These are phyloP conservation scores for Arizona elegans DNA, from an alignment of 2,113 vertebrate genomes.

Conservation along the genomic window DNA sequence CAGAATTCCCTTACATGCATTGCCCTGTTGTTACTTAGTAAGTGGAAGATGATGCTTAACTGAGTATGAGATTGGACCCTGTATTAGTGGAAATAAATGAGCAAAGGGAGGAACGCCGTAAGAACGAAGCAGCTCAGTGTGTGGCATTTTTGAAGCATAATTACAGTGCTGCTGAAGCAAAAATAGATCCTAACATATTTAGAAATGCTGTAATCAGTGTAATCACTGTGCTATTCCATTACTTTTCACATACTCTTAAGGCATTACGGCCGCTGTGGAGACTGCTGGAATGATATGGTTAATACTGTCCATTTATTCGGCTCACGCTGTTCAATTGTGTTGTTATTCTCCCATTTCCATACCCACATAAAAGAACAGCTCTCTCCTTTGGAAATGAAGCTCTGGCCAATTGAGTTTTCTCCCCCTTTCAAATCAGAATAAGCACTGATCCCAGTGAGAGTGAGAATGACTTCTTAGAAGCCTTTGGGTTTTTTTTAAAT, in stretches of 20 bases:
- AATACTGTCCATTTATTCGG: conserved; percentile 59
- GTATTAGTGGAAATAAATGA: conserved; percentile 43
- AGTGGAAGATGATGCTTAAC: not conserved
- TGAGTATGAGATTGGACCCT: not conserved
- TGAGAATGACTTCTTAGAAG: conserved; percentile 12
- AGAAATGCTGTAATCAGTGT: conserved; percentile 64
- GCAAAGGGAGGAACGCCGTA: conserved; percentile 35
- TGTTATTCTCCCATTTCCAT: conserved; percentile 46
- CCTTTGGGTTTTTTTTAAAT: conserved; percentile 14
- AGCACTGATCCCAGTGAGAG: not conserved
- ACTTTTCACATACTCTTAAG: conserved; percentile 50
- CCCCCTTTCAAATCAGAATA: conserved; percentile 3
- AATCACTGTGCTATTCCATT: conserved; percentile 68
- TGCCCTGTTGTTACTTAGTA: conserved; percentile 20
- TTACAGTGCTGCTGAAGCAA: conserved; percentile 65
- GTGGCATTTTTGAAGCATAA: conserved; percentile 56
- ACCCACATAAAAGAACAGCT: not conserved
- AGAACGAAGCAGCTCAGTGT: conserved; percentile 34
- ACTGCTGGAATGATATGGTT: conserved; percentile 57
- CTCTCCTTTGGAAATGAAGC: conserved; percentile 41
- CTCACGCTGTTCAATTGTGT: conserved; percentile 52
- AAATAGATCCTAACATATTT: conserved; percentile 62
- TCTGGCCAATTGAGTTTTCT: not conserved
- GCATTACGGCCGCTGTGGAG: conserved; percentile 49
- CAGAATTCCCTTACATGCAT: not conserved